A percentile compares a stretch with the other conserved stretches of the same genome.
Evolutionary conservation across 1,140 invertebrate species (phyloP).

Genomic region (Sarcophaga peregrina): DNA sequence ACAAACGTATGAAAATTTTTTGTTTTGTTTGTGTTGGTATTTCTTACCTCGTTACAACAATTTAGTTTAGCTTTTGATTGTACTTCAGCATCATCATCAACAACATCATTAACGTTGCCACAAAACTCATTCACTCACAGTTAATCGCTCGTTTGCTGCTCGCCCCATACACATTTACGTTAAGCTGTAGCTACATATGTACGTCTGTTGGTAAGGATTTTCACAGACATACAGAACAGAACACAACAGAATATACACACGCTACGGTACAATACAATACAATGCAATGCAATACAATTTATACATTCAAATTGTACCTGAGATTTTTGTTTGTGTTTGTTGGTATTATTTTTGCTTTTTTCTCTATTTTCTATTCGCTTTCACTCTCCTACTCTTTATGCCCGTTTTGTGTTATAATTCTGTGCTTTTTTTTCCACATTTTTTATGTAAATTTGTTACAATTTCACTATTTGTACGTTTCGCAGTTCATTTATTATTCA

Average conservation of each 20-base stretch:
- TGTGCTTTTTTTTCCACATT: neutral
- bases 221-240: neutral
- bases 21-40: neutral
- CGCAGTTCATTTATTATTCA: constrained; percentile 27
- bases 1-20: neutral
- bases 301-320: constrained; percentile 15
- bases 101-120: constrained; percentile 21
- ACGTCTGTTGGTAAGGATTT: neutral
- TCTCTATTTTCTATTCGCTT: no score
- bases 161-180: neutral
- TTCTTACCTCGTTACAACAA: constrained; percentile 21
- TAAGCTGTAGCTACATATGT: neutral
- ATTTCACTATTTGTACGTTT: constrained; percentile 27
- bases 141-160: neutral
- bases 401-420: neutral
- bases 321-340: neutral
- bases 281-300: neutral
- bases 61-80: constrained; percentile 5
- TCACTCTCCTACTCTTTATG: no score
- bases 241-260: no score
- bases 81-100: constrained; percentile 22
- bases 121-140: neutral
- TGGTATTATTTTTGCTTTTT: no score
- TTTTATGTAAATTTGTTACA: constrained; percentile 27
- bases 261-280: neutral